Evolutionary conservation across 2,888 invertebrate genomes (phyloP).

Genomic region (Papilio gigon): DNA sequence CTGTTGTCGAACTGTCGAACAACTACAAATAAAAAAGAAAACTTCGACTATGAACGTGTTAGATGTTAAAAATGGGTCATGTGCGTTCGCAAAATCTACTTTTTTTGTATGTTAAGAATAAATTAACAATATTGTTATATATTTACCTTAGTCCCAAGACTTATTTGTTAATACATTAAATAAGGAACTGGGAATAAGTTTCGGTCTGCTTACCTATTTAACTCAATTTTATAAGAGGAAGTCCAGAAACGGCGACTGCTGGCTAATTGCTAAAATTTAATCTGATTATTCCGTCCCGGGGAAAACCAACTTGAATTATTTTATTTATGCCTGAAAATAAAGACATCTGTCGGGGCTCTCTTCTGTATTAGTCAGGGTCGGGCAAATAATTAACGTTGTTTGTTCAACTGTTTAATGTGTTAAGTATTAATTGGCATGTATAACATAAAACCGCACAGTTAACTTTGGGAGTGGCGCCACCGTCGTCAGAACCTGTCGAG

Average conservation of each 20-base stretch:
- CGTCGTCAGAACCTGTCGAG: slow-evolving; percentile 16
- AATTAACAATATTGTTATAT: background rate
- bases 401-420: background rate
- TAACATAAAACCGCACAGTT: slow-evolving; percentile 23
- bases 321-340: slow-evolving; percentile 7
- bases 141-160: background rate
- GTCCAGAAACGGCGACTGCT: slow-evolving; percentile 20
- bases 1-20: slow-evolving; percentile 13
- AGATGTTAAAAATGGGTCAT: background rate
- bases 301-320: slow-evolving; percentile 11
- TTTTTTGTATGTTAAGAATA: background rate
- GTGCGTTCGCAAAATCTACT: background rate
- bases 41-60: background rate
- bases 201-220: slow-evolving; percentile 32
- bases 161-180: slow-evolving; percentile 30
- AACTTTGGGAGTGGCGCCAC: background rate
- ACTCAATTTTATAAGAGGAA: slow-evolving; percentile 20
- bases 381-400: background rate
- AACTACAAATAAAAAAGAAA: slow-evolving; percentile 4
- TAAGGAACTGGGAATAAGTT: slow-evolving; percentile 7
- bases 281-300: background rate
- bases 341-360: too few relatives aligned
- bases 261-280: slow-evolving; percentile 29
- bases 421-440: background rate
- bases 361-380: too few relatives aligned